These are phyloP conservation scores for Xerus inauris DNA, from an alignment of 2,113 vertebrate genomes.

Conservation along the genomic window DNA sequence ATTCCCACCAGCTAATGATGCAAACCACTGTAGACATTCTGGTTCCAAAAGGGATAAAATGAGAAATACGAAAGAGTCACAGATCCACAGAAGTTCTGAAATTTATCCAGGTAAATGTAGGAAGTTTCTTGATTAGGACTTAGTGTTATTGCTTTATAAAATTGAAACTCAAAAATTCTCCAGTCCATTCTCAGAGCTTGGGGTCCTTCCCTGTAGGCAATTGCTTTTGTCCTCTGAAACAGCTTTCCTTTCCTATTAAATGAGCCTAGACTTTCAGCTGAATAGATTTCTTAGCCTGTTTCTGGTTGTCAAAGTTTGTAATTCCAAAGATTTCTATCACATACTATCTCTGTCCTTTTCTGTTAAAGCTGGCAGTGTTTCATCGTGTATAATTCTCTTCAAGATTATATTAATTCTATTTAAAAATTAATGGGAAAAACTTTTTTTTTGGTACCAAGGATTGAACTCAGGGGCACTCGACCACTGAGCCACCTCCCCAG, in stretches of 20 bases:
- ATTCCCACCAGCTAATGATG: background rate
- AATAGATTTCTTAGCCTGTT: background rate
- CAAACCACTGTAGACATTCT: background rate
- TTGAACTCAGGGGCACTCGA: no score
- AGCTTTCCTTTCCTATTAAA: background rate
- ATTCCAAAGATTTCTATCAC: background rate
- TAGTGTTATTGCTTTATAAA: background rate
- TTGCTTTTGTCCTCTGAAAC: background rate
- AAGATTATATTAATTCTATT: background rate
- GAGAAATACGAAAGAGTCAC: background rate
- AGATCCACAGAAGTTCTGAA: background rate
- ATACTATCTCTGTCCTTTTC: background rate
- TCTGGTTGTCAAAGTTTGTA: background rate
- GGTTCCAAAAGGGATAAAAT: background rate
- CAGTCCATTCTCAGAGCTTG: background rate
- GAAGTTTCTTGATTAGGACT: background rate
- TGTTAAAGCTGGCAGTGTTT: background rate
- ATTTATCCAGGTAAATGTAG: background rate
- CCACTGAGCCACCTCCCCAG: no score
- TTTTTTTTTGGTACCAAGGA: no score
- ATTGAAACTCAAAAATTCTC: background rate
- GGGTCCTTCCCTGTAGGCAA: background rate
- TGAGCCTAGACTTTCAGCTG: background rate
- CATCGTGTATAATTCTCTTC: background rate
- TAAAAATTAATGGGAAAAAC: background rate